These are phyloP conservation scores for Miltochrista miniata DNA, from an alignment of 2,888 invertebrate species.

Conservation along the genomic window DNA sequence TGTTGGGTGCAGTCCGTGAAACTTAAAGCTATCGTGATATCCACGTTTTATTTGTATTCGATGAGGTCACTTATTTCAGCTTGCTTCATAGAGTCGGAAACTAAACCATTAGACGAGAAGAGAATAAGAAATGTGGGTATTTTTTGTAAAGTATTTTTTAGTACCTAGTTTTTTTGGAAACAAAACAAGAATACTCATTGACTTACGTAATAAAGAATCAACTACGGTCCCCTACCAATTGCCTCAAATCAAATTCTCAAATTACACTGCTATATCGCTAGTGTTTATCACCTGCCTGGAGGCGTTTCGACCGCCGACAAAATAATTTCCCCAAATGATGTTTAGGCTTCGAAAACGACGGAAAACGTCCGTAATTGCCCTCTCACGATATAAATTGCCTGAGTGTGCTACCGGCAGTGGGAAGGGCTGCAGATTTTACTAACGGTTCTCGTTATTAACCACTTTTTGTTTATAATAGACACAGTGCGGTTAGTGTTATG, in stretches of 20 bases:
- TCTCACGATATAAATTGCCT: slow-evolving; percentile 76
- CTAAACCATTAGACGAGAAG: no score
- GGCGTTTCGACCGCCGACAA: slow-evolving; percentile 52
- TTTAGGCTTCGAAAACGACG: slow-evolving; percentile 68
- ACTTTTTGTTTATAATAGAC: not conserved
- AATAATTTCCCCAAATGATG: slow-evolving; percentile 74
- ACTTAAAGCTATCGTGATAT: no score
- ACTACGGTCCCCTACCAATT: slow-evolving; percentile 30
- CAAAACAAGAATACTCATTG: no score
- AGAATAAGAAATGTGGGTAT: no score
- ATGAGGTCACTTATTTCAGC: no score
- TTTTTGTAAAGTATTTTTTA: no score
- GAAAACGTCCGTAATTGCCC: slow-evolving; percentile 73
- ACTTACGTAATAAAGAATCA: slow-evolving; percentile 7
- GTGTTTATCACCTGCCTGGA: slow-evolving; percentile 51
- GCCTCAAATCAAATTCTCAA: slow-evolving; percentile 28
- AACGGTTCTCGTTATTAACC: slow-evolving; percentile 31
- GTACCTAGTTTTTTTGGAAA: no score
- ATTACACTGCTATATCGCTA: slow-evolving; percentile 30
- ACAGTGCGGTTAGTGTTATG: not conserved
- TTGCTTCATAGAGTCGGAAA: no score
- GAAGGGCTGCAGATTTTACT: slow-evolving; percentile 53
- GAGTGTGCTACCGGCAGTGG: slow-evolving; percentile 71
- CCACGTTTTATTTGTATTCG: no score
- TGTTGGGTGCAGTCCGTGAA: no score